A percentile compares a stretch with the other conserved stretches of the same genome.
Evolutionary conservation across 2,113 vertebrate species (phyloP).

Genomic region (Ctenodactylus gundi): DNA sequence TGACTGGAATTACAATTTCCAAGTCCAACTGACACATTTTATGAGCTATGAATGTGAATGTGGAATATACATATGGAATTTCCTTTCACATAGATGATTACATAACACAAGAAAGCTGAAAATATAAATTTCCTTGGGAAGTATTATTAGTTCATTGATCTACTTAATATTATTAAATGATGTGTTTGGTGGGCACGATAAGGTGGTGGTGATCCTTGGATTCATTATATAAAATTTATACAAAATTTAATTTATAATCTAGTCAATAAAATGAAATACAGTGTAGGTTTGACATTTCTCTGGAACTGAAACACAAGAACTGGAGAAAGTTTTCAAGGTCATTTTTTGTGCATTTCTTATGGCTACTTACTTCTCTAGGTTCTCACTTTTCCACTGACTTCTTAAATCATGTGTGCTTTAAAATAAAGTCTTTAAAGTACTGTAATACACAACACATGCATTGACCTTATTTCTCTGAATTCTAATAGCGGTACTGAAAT

Average conservation of each 20-base stretch:
- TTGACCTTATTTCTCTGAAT: background rate
- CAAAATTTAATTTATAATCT: background rate
- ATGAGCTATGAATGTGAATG: background rate
- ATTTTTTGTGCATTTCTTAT: background rate
- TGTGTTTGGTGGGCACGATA: background rate
- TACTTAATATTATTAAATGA: background rate
- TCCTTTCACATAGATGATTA: background rate
- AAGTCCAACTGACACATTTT: background rate
- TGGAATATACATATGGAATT: background rate
- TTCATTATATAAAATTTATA: conserved; percentile 16
- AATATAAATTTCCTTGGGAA: background rate
- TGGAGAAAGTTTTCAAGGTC: background rate
- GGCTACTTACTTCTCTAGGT: background rate
- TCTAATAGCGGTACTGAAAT: conserved; percentile 32
- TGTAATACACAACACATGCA: background rate
- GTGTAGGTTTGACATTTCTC: background rate
- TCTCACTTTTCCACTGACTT: background rate
- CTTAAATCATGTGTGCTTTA: background rate
- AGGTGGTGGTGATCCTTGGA: background rate
- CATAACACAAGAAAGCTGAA: background rate
- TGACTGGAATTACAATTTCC: background rate
- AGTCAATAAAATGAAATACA: background rate
- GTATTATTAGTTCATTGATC: background rate
- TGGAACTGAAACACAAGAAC: background rate
- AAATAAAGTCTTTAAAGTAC: conserved; percentile 19